Evolutionary conservation across 2,888 invertebrate species (phyloP).

Genomic region (Oscheius myriophilus): DNA sequence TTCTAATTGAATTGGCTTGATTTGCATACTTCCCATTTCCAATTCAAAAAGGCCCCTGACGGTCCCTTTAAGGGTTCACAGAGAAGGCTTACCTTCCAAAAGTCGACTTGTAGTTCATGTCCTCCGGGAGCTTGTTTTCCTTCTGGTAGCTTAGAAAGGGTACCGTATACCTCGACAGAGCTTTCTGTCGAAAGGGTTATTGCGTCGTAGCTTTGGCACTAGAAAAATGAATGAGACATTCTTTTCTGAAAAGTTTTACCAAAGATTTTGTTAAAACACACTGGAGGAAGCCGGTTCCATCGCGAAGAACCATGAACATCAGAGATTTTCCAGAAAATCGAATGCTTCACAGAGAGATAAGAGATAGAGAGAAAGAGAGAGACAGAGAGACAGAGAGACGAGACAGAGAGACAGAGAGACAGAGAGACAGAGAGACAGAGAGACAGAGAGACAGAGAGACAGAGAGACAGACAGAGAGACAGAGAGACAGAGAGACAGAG

Average conservation of each 20-base stretch:
- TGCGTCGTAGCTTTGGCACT: slow-evolving; percentile 90
- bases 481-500: no score
- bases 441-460: no score
- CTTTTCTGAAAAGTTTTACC: slow-evolving; percentile 61
- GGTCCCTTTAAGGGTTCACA: no score
- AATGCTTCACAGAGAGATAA: neutral
- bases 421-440: no score
- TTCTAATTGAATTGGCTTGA: no score
- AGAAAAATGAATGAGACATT: slow-evolving; percentile 36
- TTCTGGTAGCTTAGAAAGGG: slow-evolving; percentile 75
- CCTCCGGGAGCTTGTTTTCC: slow-evolving; percentile 75
- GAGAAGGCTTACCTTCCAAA: slow-evolving; percentile 81
- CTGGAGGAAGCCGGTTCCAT: slow-evolving; percentile 94
- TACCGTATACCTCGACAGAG: slow-evolving; percentile 84
- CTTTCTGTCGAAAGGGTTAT: slow-evolving; percentile 89
- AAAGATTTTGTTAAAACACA: slow-evolving; percentile 83
- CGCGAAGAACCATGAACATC: slow-evolving; percentile 90
- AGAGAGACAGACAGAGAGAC: no score
- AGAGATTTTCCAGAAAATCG: slow-evolving; percentile 80
- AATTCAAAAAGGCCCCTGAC: no score
- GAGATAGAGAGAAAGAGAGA: no score
- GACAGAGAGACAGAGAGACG: no score
- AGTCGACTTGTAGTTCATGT: slow-evolving; percentile 84
- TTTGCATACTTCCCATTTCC: no score
- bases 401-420: no score